Evolutionary conservation across 1,140 invertebrate genomes (phyloP).

Genomic region (Drosophila funebris): DNA sequence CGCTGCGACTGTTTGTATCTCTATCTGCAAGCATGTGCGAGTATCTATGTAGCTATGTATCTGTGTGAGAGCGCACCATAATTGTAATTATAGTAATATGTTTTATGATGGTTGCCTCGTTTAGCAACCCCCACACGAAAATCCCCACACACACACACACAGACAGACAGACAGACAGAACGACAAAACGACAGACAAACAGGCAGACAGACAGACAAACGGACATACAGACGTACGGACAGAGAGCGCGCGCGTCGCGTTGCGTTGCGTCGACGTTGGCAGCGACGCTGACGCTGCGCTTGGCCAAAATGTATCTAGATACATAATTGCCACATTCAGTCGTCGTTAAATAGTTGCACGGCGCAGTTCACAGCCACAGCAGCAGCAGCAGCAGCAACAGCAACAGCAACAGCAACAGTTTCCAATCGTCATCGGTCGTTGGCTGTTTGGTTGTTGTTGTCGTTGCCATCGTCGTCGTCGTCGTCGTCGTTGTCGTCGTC

Average conservation of each 20-base stretch:
- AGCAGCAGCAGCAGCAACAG: slow-evolving; percentile 26
- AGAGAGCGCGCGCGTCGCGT: slow-evolving; percentile 48
- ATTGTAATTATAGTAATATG: slow-evolving; percentile 83
- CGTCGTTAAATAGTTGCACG: slow-evolving; percentile 84
- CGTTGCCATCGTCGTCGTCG: slow-evolving; percentile 5
- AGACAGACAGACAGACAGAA: slow-evolving; percentile 10
- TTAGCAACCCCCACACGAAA: slow-evolving; percentile 74
- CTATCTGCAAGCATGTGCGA: slow-evolving; percentile 12
- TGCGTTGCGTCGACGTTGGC: slow-evolving; percentile 27
- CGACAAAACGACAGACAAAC: slow-evolving; percentile 26
- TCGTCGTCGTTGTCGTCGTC: slow-evolving; percentile 1
- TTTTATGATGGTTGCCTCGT: slow-evolving; percentile 79
- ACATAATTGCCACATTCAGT: slow-evolving; percentile 84
- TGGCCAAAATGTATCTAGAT: slow-evolving; percentile 84
- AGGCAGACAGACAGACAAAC: slow-evolving; percentile 29
- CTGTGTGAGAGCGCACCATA: slow-evolving; percentile 63
- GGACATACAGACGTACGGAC: slow-evolving; percentile 21
- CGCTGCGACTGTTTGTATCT: slow-evolving; percentile 65
- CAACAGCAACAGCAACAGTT: slow-evolving; percentile 41
- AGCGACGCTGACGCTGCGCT: slow-evolving; percentile 53
- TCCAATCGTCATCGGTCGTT: slow-evolving; percentile 48
- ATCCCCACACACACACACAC: slow-evolving; percentile 31
- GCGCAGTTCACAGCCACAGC: slow-evolving; percentile 70
- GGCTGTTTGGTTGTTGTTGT: slow-evolving; percentile 27
- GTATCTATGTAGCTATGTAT: slow-evolving; percentile 24